Evolutionary conservation across 2,797 vertebrate genomes (phyloP), one percentile per base, ranked within the genome.

Genomic region (Heterohyrax brucei): DNA sequence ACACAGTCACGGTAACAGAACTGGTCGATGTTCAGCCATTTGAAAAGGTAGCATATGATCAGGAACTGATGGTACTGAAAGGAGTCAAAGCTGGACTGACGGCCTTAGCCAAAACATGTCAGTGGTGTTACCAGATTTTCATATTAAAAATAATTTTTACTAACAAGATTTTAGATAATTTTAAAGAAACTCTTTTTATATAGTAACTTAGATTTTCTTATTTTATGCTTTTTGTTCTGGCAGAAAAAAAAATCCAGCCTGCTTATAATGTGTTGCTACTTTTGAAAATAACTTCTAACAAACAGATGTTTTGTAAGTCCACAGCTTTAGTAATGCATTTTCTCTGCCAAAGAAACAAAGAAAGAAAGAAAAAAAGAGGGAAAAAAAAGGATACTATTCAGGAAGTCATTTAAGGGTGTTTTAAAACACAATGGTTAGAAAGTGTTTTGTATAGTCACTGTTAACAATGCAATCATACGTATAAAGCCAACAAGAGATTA

Each of bases 251-350:
- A 93, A 33, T 68, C 30, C 9, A 89, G 95, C 97, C 79, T 0
- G 10, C 0, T 87, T 90, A 50, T 48, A 68, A 0, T 18, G 75
- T 94, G 61, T 75, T 83, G 72, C 18, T 91, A 72, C 85, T 73
- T 96, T 53, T 90, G 66, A 94, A 98, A 97, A 73, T 84, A 84
- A 89, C 53, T 78, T 68, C 79, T 48, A 68, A 33, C 33, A 39
- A 70, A 82, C 10, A 84, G 77, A 81, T 59, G 18, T 68, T 85
- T 39, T 94, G 19, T 66, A 91, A 81, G 84, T 24, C 61, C 22
- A 62, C 28, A 64, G 46, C 94, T 89, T 91, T 79, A 87, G 89
- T 56, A 90, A 77, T n/a, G 3, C 26, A 48, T 85, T 72, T 90
- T 73, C n/a, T 30, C 30, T 50, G 50, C 44, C 68, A 77, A 75